Base-by-base conservation (phyloP, 2,797 vertebrate species). In the Mionectes olivaceus region DNA sequence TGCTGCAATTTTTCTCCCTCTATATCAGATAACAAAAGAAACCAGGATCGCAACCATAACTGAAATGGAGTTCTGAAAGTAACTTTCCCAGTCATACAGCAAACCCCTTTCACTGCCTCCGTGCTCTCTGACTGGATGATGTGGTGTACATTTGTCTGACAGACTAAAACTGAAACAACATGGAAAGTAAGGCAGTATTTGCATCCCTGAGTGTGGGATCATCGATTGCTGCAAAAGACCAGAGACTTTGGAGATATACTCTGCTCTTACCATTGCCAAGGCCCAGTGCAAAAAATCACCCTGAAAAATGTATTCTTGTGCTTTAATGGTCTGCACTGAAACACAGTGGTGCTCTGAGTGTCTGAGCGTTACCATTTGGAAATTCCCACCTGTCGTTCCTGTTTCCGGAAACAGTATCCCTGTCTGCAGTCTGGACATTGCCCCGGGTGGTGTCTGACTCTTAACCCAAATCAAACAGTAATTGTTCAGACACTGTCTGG, bases 391-490 rank as follows among this genome's bases (percentile, higher is more conserved):
- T 96, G 89, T 83, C 71, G 57, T 67, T 85, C 80, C 65, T 67
- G 49, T 77, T 78, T 93, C 94, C 8, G 19, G 94, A 90, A 91
- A 91, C 30, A 47, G n/a, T 37, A 94, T 83, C 76, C 82, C 69
- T 92, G 7, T 0, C 84, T 91, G 79, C 49, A 56, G 87, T 73
- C 89, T 91, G 93, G 69, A 55, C 53, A 1, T 80, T 92, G 94
- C 92, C 94, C 95, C 91, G 52, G 94, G 87, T 93, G 94, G 94
- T 95, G 95, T 95, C 94, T 96, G 93, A 86, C 95, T 96, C 79
- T 91, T 93, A 92, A 92, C 90, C 90, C 89, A 94, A 91, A 94
- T 94, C 82, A 95, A 95, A 93, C 25, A 89, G 89, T 53, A 65
- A 81, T 94, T 77, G 71, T 77, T 85, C 87, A 89, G 71, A 90